phyloP scores from a whole-genome alignment of 2,797 vertebrate species.

The Xyrichtys novacula region DNA sequence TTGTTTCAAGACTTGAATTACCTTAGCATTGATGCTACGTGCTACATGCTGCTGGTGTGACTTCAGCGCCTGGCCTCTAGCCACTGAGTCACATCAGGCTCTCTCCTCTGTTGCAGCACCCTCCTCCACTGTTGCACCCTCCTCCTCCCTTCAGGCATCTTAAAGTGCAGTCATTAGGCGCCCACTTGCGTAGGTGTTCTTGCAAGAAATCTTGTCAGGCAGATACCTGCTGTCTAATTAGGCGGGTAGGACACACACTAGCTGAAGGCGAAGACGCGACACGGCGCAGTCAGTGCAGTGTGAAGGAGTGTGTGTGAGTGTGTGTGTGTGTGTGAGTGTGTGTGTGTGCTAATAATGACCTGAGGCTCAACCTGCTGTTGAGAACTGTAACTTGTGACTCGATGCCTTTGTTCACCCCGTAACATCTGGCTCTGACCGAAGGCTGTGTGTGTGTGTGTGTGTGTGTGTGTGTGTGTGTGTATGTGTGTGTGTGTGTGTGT shows the following conservation, averaged over 20 bases:
- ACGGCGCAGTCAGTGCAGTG: conserved; percentile 2
- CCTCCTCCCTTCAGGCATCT: conserved; percentile 79
- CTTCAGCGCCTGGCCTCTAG: conserved; percentile 36
- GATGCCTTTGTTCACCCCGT: conserved; percentile 79
- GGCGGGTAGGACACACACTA: conserved; percentile 61
- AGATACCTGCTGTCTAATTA: conserved; percentile 86
- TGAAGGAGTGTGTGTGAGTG: conserved; percentile 44
- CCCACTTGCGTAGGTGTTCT: conserved; percentile 81
- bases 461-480: conserved; percentile 54
- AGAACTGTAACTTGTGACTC: conserved; percentile 82
- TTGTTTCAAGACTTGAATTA: background rate
- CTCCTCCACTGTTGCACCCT: conserved; percentile 37
- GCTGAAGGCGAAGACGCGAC: conserved; percentile 70
- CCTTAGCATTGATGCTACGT: conserved; percentile 5
- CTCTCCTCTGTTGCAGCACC: conserved; percentile 23
- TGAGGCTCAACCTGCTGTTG: conserved; percentile 84
- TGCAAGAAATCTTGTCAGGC: conserved; percentile 88
- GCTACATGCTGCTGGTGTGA: conserved; percentile 42
- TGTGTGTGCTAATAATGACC: conserved; percentile 82
- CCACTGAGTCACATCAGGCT: conserved; percentile 7
- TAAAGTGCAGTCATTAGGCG: conserved; percentile 81
- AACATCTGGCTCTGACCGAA: conserved; percentile 84
- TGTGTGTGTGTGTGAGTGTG: conserved; percentile 42
- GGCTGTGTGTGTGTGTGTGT: conserved; percentile 58
- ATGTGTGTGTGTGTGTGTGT: conserved; percentile 45